A percentile compares a stretch with the other conserved stretches of the same genome.
Evolutionary conservation across 64 coral and sea anemone species (phyloP).

Genomic region (Montipora sp.): DNA sequence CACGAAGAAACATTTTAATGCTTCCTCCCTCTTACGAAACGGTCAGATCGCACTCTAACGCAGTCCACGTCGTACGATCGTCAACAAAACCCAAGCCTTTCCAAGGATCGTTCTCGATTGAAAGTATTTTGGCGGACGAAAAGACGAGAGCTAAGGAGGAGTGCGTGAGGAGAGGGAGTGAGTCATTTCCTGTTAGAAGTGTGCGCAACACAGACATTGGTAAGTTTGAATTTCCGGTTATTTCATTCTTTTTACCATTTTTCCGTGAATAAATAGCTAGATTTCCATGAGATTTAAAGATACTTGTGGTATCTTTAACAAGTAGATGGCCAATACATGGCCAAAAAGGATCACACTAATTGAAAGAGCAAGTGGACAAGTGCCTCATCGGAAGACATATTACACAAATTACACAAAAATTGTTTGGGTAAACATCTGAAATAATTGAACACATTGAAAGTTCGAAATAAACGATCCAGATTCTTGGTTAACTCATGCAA

Average conservation of each 20-base stretch:
- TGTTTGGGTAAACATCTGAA: background rate
- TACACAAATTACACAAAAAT: background rate
- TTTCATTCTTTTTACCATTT: background rate
- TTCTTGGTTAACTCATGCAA: constrained; percentile 21
- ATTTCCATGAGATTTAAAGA: background rate
- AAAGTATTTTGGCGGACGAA: constrained; percentile 75
- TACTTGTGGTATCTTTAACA: background rate
- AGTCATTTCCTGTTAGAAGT: constrained; percentile 45
- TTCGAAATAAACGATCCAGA: constrained; percentile 7
- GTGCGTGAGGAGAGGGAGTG: constrained; percentile 4
- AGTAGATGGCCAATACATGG: background rate
- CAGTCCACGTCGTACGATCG: background rate
- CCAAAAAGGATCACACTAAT: background rate
- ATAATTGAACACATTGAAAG: background rate
- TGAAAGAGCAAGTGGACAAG: background rate
- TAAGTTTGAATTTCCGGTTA: constrained; percentile 47
- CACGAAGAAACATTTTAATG: constrained; percentile 18
- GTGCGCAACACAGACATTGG: constrained; percentile 44
- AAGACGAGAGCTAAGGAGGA: constrained; percentile 12
- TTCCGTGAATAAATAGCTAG: background rate
- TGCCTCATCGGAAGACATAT: background rate
- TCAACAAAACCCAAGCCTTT: constrained; percentile 53
- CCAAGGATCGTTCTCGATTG: constrained; percentile 88
- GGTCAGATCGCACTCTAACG: background rate
- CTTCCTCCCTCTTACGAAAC: constrained; percentile 20